These are phyloP conservation scores for Tetragonisca angustula DNA, from an alignment of 2,888 invertebrate genomes.

Conservation along the genomic window DNA sequence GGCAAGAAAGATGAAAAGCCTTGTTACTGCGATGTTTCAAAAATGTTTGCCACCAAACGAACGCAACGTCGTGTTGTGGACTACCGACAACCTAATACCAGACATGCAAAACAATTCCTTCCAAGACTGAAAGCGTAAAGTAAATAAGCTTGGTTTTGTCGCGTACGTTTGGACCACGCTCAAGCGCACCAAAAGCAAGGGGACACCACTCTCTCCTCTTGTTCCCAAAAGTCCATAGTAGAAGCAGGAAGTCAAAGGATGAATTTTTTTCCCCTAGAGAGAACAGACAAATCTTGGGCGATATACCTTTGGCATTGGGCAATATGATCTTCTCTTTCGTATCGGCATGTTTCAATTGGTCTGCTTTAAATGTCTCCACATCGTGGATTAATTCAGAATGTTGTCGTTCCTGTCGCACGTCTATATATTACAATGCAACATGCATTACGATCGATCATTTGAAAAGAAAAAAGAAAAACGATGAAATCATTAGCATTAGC, in stretches of 20 bases:
- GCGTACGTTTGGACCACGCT: conserved; percentile 19
- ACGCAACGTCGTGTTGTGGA: conserved; percentile 24
- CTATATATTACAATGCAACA: conserved; percentile 75
- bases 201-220: not conserved
- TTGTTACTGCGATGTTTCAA: conserved; percentile 25
- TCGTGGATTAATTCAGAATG: conserved; percentile 91
- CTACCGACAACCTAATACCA: not conserved
- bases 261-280: conserved; percentile 10
- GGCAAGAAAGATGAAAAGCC: conserved; percentile 12
- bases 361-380: conserved; percentile 91
- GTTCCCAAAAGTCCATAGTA: not conserved
- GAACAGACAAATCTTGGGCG: conserved; percentile 13
- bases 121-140: conserved; percentile 45
- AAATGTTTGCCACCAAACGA: conserved; percentile 19
- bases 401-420: conserved; percentile 90
- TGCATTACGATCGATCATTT: conserved; percentile 46
- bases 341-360: conserved; percentile 90
- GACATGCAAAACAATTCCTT: conserved; percentile 36
- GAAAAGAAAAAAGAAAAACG: not conserved
- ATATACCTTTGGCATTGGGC: conserved; percentile 93
- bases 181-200: conserved; percentile 44
- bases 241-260: not conserved
- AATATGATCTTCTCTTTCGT: conserved; percentile 93
- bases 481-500: conserved; percentile 1
- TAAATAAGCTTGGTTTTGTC: conserved; percentile 11